These are phyloP conservation scores for Lacerta agilis DNA, from an alignment of 2,797 vertebrate species.

Conservation along the genomic window DNA sequence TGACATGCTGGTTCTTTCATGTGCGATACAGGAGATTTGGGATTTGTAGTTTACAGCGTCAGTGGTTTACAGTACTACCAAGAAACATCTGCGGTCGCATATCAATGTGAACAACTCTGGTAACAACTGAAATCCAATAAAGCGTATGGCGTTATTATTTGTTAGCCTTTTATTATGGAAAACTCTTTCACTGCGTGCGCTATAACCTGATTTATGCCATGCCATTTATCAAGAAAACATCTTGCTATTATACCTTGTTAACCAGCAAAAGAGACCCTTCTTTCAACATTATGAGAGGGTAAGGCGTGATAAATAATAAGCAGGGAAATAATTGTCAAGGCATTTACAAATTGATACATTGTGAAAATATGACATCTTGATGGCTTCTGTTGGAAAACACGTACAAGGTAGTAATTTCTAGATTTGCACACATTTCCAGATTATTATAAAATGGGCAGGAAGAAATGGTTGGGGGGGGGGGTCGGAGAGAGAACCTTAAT, in stretches of 20 bases:
- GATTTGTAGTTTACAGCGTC: slow-evolving; percentile 43
- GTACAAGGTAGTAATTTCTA: neutral
- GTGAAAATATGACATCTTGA: slow-evolving; percentile 49
- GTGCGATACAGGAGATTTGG: slow-evolving; percentile 30
- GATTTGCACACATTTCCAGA: neutral
- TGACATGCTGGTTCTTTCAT: neutral
- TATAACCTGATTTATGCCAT: slow-evolving; percentile 70
- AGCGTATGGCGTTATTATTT: slow-evolving; percentile 65
- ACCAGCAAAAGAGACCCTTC: slow-evolving; percentile 49
- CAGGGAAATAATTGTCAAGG: slow-evolving; percentile 63
- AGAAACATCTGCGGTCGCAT: slow-evolving; percentile 35
- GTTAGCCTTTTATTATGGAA: slow-evolving; percentile 62
- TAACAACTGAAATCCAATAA: slow-evolving; percentile 65
- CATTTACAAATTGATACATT: slow-evolving; percentile 52
- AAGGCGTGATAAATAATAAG: slow-evolving; percentile 71
- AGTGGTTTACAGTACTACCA: slow-evolving; percentile 30
- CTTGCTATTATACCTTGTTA: slow-evolving; percentile 61
- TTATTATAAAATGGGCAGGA: neutral
- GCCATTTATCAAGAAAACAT: slow-evolving; percentile 68
- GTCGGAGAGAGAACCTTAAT: neutral
- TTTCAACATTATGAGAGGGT: slow-evolving; percentile 57
- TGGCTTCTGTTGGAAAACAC: slow-evolving; percentile 42
- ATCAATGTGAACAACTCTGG: slow-evolving; percentile 43
- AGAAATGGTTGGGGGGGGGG: neutral
- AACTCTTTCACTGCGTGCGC: slow-evolving; percentile 53